These are phyloP conservation scores for Campoletis sonorensis DNA, from an alignment of 1,140 invertebrate species.

Conservation along the genomic window DNA sequence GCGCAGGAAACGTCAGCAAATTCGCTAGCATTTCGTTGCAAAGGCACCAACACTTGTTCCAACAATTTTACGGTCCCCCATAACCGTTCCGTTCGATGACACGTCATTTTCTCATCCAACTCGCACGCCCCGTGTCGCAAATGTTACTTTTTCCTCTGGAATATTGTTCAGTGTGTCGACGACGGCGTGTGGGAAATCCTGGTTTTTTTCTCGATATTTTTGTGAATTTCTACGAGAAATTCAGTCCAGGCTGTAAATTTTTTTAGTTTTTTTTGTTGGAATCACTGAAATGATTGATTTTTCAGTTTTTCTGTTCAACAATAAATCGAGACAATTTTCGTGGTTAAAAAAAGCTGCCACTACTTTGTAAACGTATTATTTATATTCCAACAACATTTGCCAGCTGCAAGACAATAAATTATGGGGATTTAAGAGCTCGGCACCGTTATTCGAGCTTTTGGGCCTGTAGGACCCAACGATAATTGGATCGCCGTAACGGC, in stretches of 20 bases:
- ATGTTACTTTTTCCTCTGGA: neutral
- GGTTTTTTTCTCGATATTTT: too few species aligned
- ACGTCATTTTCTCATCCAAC: constrained; percentile 44
- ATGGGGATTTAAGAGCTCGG: constrained; percentile 10
- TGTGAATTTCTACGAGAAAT: too few species aligned
- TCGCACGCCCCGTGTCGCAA: neutral
- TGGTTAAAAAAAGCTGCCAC: too few species aligned
- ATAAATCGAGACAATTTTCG: too few species aligned
- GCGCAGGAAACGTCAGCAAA: constrained; percentile 33
- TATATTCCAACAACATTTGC: neutral
- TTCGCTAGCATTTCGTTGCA: neutral
- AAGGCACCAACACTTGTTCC: constrained; percentile 17
- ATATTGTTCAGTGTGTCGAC: too few species aligned
- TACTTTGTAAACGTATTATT: too few species aligned
- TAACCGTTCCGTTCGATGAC: constrained; percentile 28
- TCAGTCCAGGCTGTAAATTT: too few species aligned
- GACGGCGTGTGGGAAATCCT: too few species aligned
- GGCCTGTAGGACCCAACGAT: constrained; percentile 4
- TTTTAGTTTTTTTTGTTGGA: too few species aligned
- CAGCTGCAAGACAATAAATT: constrained; percentile 17
- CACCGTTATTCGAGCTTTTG: constrained; percentile 36
- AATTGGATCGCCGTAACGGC: constrained; percentile 19
- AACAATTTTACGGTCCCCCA: constrained; percentile 33
- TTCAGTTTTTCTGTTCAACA: too few species aligned
- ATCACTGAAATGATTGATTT: too few species aligned